These are phyloP conservation scores for Prosapia bicincta DNA, from an alignment of 2,888 invertebrate genomes.

Conservation along the genomic window DNA sequence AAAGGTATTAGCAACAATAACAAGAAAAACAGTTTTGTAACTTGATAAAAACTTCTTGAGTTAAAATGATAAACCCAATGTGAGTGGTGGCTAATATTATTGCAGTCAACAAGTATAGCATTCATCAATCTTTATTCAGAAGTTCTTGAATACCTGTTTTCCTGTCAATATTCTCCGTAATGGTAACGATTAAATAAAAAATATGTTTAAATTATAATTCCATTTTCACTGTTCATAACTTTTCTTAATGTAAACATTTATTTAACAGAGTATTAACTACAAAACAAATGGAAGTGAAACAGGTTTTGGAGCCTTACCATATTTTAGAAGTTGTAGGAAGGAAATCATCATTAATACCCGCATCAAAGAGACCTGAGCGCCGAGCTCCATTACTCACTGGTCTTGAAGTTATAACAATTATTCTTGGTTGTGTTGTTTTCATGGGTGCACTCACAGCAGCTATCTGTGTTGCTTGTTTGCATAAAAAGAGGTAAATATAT, in stretches of 20 bases:
- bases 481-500: conserved; percentile 35
- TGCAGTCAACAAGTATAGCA: no score
- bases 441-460: conserved; percentile 77
- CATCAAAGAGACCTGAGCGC: conserved; percentile 42
- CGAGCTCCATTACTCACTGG: conserved; percentile 54
- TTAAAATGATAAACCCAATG: no score
- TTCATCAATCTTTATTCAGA: no score
- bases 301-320: conserved; percentile 61
- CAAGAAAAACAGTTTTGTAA: no score
- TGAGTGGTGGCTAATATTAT: no score
- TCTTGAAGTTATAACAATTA: conserved; percentile 75
- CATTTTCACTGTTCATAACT: no score
- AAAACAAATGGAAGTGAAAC: conserved; percentile 58
- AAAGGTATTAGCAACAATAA: no score
- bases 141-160: no score
- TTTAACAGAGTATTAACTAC: conserved; percentile 58
- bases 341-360: conserved; percentile 21
- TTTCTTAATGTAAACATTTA: not conserved
- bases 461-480: conserved; percentile 59
- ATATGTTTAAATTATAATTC: not conserved
- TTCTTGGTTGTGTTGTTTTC: conserved; percentile 76
- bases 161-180: no score
- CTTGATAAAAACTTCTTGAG: no score
- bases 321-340: conserved; percentile 53
- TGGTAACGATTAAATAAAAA: no score